Evolutionary conservation across 2,113 vertebrate species (phyloP).

Genomic region (Micromys minutus): DNA sequence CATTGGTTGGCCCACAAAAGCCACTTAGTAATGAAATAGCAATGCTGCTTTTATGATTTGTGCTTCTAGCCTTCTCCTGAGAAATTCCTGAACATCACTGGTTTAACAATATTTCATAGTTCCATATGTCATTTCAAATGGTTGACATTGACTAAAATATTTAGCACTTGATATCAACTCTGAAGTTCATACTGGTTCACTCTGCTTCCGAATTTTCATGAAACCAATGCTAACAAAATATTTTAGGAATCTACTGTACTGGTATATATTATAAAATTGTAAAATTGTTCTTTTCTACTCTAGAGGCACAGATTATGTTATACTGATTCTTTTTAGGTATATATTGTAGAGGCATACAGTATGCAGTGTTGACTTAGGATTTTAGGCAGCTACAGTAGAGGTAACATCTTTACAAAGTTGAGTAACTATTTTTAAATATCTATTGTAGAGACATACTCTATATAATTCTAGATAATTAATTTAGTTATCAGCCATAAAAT

Average conservation of each 20-base stretch:
- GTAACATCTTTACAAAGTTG: too few species aligned
- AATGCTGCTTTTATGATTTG: neutral
- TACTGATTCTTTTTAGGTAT: neutral
- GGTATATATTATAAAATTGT: neutral
- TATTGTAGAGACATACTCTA: neutral
- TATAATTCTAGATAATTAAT: neutral
- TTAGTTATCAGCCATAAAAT: neutral
- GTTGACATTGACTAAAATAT: neutral
- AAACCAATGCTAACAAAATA: neutral
- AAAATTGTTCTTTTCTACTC: neutral
- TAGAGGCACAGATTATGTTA: neutral
- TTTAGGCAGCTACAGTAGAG: neutral
- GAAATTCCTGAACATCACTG: neutral
- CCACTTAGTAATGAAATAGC: neutral
- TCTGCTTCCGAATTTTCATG: neutral
- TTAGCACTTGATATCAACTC: neutral
- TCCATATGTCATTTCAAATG: neutral
- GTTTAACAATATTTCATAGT: neutral
- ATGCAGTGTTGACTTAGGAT: too few species aligned
- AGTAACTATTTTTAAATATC: neutral
- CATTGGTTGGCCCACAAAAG: neutral
- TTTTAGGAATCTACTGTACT: neutral
- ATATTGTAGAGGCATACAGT: neutral
- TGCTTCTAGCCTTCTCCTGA: neutral
- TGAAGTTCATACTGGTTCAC: neutral